Evolutionary conservation across 2,113 vertebrate species (phyloP).

Genomic region (Platichthys stellatus): DNA sequence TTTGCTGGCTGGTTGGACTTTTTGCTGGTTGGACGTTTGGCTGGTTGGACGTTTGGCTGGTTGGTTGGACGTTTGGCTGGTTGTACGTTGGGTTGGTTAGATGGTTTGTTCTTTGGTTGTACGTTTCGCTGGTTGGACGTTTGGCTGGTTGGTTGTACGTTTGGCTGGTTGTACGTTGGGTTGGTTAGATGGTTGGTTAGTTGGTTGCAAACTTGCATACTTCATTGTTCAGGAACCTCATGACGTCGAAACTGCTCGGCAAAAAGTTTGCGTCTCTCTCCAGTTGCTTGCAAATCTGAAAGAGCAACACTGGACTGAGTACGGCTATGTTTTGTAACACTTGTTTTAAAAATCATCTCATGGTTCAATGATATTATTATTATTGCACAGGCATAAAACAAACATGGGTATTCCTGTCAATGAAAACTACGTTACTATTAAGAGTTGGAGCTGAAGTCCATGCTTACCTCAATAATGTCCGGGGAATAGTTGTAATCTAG

Average conservation of each 20-base stretch:
- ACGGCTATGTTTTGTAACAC: conserved; percentile 29
- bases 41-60: too few species aligned
- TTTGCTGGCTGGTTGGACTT: too few species aligned
- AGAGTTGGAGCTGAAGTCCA: not conserved
- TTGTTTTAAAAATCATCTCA: conserved; percentile 6
- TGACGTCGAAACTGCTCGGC: conserved; percentile 41
- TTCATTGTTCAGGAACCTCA: conserved; percentile 78
- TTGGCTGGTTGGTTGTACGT: too few species aligned
- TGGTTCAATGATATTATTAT: conserved; percentile 1
- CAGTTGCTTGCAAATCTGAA: conserved; percentile 78
- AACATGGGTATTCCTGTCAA: conserved; percentile 75
- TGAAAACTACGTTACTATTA: conserved; percentile 61
- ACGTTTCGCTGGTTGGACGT: too few species aligned
- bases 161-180: too few species aligned
- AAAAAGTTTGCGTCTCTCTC: conserved; percentile 69
- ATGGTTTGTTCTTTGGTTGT: too few species aligned
- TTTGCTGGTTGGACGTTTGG: too few species aligned
- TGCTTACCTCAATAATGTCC: conserved; percentile 79
- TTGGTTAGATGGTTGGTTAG: too few species aligned
- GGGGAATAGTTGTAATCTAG: conserved; percentile 49
- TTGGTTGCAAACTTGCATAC: not conserved
- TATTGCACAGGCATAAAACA: conserved; percentile 40
- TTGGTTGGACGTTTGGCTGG: too few species aligned
- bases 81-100: too few species aligned
- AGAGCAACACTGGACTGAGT: conserved; percentile 67